These are phyloP conservation scores for Halcyon chelicuti DNA, from an alignment of 2,797 vertebrate genomes.

Conservation along the genomic window DNA sequence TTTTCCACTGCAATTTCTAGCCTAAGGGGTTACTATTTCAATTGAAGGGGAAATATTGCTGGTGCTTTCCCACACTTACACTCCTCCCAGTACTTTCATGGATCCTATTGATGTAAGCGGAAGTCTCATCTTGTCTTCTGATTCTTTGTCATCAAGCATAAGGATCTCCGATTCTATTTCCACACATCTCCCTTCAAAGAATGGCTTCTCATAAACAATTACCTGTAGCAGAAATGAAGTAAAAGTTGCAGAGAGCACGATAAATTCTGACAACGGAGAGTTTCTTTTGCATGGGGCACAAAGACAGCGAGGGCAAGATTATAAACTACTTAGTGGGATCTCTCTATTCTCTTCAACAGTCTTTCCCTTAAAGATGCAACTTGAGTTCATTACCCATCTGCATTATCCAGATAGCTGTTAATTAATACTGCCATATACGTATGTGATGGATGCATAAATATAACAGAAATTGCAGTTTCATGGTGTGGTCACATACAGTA, in stretches of 20 bases:
- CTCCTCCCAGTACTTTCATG: conserved; percentile 89
- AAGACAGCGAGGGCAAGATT: not conserved
- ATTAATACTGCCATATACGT: not conserved
- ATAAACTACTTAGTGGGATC: not conserved
- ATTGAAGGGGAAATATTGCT: not conserved
- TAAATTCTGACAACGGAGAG: not conserved
- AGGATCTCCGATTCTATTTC: conserved; percentile 84
- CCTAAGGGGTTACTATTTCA: not conserved
- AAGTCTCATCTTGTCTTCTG: not conserved
- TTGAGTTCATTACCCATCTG: not conserved
- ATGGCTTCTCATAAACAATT: conserved; percentile 90
- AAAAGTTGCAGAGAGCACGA: not conserved
- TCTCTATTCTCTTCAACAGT: not conserved
- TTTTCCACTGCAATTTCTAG: not conserved
- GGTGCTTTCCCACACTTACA: conserved; percentile 84
- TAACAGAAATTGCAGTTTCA: not conserved
- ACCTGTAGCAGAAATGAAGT: conserved; percentile 77
- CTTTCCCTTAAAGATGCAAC: not conserved
- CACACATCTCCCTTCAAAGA: conserved; percentile 86
- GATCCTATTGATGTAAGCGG: conserved; percentile 85
- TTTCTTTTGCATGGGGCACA: not conserved
- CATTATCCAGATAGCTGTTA: not conserved
- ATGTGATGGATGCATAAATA: not conserved
- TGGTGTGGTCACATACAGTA: not conserved
- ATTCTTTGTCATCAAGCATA: conserved; percentile 69